phyloP scores from a whole-genome alignment of 2,113 vertebrate genomes.

The Nerophis lumbriciformis region DNA sequence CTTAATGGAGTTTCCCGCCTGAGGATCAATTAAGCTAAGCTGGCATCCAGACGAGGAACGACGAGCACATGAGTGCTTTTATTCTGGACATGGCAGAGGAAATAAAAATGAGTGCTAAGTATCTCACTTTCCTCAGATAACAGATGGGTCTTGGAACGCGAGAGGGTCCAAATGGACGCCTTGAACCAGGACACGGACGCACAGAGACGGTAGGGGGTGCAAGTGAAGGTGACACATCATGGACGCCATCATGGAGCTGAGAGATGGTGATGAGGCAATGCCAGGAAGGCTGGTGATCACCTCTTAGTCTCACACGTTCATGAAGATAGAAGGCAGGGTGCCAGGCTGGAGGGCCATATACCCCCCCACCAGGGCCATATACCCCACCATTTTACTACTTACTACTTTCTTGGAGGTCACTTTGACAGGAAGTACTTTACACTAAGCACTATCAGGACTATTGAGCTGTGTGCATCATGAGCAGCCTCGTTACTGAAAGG shows the following conservation, averaged over 20 bases:
- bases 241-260: conserved; percentile 32
- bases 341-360: conserved; percentile 23
- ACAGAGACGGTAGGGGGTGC: background rate
- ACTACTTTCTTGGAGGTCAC: conserved; percentile 48
- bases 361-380: conserved; percentile 6
- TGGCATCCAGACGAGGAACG: background rate
- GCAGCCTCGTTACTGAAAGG: too few relatives aligned
- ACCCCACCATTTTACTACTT: conserved; percentile 1
- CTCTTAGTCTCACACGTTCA: conserved; percentile 25
- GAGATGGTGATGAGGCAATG: conserved; percentile 47
- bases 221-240: conserved; percentile 48
- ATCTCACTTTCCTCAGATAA: background rate
- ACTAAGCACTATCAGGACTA: background rate
- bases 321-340: conserved; percentile 31
- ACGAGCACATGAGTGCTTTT: background rate
- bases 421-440: conserved; percentile 35
- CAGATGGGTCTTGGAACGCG: background rate
- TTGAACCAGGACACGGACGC: too few relatives aligned
- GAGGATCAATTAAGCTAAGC: background rate
- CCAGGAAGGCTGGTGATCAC: conserved; percentile 36
- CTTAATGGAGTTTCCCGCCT: too few relatives aligned
- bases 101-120: background rate
- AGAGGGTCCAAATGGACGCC: too few relatives aligned
- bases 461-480: too few relatives aligned
- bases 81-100: background rate